Evolutionary conservation across 2,888 invertebrate genomes (phyloP), one percentile per base, ranked within the genome.

Genomic region (Spodoptera littoralis): DNA sequence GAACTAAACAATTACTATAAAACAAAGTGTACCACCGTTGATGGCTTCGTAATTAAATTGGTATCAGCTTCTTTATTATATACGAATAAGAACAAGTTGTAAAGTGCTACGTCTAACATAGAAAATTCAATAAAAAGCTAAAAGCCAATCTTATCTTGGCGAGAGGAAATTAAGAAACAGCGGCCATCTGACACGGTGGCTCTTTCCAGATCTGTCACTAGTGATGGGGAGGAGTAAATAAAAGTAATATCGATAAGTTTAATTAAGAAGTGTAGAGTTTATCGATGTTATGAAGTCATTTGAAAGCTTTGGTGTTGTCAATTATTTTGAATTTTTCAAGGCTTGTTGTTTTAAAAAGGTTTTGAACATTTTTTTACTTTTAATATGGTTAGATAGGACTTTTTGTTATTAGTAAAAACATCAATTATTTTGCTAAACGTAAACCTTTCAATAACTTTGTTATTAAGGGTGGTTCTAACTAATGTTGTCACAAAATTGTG

Each of bases 41-140:
- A 65, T 60, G 69, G 53, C 27, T 60, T 9, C 11, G 60, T 79
- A 80, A 79, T 79, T 80, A 79, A 80, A 68, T 79, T 80, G 51
- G 72, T 79, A 70, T 66, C 81, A 58, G 55, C 60, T 65, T 54
- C 64, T 80, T 78, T 76, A 76, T 79, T 72, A 80, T 76, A 62
- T 71, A 57, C 49, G 63, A 74, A 74, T 78, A 69, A 79, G 77
- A 83, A 84, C 83, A 84, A 89, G 88, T 90, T 89, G 88, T 92
- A 91, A 92, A 92, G 88, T 89, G 89, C 84, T 86, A 77, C 87
- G 88, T 88, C 88, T 90, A 89, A 90, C 89, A 91, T 83, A 92
- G 93, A 92, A 93, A 94, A 94, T 92, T 94, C 93, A 94, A 94
- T 94, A 94, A 94, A 94, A 94, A 94, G 91, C 94, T 93, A 92